phyloP scores from a whole-genome alignment of 2,888 invertebrate species.

The Tetragonula carbonaria region DNA sequence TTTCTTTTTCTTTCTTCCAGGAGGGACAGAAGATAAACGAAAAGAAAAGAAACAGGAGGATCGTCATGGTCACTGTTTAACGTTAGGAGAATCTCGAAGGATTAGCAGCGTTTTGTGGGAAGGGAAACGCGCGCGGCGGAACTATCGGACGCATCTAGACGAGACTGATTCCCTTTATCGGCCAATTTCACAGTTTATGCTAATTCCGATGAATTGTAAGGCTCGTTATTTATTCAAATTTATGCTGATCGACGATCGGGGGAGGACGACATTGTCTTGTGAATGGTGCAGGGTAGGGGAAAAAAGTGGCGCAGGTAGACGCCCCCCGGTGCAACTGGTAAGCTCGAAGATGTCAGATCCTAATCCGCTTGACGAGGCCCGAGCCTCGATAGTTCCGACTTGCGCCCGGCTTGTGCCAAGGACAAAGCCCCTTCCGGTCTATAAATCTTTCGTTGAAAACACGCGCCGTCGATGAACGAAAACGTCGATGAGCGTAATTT shows the following conservation, averaged over 20 bases:
- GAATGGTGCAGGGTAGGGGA: constrained; percentile 52
- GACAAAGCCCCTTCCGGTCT: constrained; percentile 54
- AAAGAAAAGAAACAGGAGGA: background rate
- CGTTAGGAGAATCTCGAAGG: constrained; percentile 3
- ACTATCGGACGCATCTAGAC: constrained; percentile 26
- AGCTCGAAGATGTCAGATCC: constrained; percentile 55
- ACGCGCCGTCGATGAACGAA: constrained; percentile 22
- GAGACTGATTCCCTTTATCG: constrained; percentile 50
- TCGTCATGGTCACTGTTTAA: background rate
- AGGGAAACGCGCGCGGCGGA: background rate
- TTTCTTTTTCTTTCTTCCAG: background rate
- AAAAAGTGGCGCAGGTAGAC: constrained; percentile 63
- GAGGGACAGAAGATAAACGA: background rate
- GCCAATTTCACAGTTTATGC: constrained; percentile 64
- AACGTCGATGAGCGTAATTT: constrained; percentile 24
- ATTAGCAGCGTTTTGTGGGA: constrained; percentile 23
- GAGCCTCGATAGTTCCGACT: constrained; percentile 46
- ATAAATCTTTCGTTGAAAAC: constrained; percentile 38
- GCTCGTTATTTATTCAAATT: constrained; percentile 76
- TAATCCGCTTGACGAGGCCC: constrained; percentile 75
- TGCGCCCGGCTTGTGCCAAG: constrained; percentile 12
- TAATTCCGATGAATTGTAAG: constrained; percentile 66
- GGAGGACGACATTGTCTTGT: constrained; percentile 65
- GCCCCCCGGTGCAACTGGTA: constrained; percentile 46
- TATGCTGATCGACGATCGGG: constrained; percentile 72